Evolutionary conservation across 2,113 vertebrate genomes (phyloP), one percentile per base, ranked within the genome.

Genomic region (Chinchilla lanigera): DNA sequence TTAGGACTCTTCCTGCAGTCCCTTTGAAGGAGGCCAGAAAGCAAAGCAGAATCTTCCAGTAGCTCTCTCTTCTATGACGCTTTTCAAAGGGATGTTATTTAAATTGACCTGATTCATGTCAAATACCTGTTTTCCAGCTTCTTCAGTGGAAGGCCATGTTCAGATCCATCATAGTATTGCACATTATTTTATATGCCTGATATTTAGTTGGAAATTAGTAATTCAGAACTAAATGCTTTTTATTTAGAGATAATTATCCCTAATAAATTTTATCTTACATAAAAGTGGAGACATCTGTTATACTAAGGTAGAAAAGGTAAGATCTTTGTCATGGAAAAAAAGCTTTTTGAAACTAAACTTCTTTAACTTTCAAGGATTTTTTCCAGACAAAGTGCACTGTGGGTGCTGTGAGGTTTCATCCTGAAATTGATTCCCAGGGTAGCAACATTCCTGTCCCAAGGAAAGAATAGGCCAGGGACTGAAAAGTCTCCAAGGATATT

Each of bases 161-260:
- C 97, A 93, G 94, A 97, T 98, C 85, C 95, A 95, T 98, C 97
- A 96, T 98, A 98, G 95, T 98, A 98, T 98, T 98, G 98, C 97
- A 98, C 95, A 94, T 98, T 98, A 98, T 98, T 99, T 98, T 98
- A 97, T 98, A 98, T 98, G 98, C 98, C 97, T 99, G 98, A 97
- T 95, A 96, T 98, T 98, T 95, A 98, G 90, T 97, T 96, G 87
- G 97, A 97, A 98, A 97, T 97, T 97, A 98, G 98, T 98, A 98
- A 98, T 98, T 98, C 98, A 97, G 80, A 98, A 97, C 98, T 98
- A 98, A 96, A 95, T 98, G 94, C 98, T 98, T 98, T 98, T 98
- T 98, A 97, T 98, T 98, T 90, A 94, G 96, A 93, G 96, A 96
- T 98, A 98, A 98, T 97, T 97, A 97, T 90, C 97, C 88, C 91